These are phyloP conservation scores for Proteles cristata DNA, from an alignment of 2,113 vertebrate genomes.

Conservation along the genomic window DNA sequence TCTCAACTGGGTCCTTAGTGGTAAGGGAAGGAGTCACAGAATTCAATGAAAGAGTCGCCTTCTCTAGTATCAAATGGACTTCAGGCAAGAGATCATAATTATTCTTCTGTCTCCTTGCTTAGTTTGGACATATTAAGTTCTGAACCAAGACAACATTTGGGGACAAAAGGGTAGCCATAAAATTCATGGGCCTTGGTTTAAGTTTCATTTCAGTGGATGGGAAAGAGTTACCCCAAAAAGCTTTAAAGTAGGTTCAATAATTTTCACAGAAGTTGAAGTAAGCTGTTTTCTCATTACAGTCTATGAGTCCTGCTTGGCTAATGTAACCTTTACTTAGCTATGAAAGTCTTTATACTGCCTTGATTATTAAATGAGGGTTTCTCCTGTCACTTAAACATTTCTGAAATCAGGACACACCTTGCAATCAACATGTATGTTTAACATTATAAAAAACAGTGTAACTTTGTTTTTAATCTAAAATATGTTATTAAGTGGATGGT, in stretches of 20 bases:
- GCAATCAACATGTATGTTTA: not conserved
- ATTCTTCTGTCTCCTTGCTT: not conserved
- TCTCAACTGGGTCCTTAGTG: not conserved
- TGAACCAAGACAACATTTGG: not conserved
- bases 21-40: not conserved
- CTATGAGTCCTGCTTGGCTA: not conserved
- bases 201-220: not conserved
- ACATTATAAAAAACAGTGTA: not conserved
- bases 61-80: not conserved
- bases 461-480: not conserved
- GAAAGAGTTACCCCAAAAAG: not conserved
- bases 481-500: not conserved
- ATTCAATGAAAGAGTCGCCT: not conserved
- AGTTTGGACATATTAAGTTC: not conserved
- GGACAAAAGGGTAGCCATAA: not conserved
- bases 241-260: not conserved
- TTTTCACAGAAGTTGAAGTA: not conserved
- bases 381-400: not conserved
- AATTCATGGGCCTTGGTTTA: not conserved
- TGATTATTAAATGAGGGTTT: not conserved
- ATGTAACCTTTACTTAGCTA: not conserved
- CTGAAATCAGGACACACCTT: not conserved
- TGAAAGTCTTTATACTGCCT: not conserved
- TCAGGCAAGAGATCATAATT: not conserved
- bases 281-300: not conserved